A percentile compares a stretch with the other conserved stretches of the same genome.
These are phyloP conservation scores for Eumaeus atala DNA, from an alignment of 1,140 invertebrate species.

Conservation along the genomic window DNA sequence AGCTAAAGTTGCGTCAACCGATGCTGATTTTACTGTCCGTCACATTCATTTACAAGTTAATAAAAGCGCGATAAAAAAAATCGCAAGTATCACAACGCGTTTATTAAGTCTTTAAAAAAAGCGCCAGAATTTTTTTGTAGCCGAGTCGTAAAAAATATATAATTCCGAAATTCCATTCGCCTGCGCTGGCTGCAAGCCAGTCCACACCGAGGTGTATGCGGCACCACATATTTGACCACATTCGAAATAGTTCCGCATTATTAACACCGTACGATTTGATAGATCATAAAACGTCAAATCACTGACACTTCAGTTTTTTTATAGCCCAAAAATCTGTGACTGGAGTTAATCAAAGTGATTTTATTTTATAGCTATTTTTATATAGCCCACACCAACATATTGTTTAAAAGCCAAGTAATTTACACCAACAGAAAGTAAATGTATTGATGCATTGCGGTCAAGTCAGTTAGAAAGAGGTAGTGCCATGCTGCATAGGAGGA, in stretches of 20 bases:
- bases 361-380: too few species aligned
- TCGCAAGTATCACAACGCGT: neutral
- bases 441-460: too few species aligned
- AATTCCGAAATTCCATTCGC: neutral
- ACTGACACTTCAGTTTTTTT: too few species aligned
- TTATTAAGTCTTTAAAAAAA: conserved; percentile 1
- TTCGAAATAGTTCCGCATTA: conserved; percentile 39
- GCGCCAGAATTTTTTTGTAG: neutral
- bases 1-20: too few species aligned
- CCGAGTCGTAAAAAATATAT: conserved; percentile 4
- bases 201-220: conserved; percentile 47
- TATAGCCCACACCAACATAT: too few species aligned
- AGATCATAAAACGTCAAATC: conserved; percentile 1
- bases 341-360: neutral
- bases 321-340: neutral
- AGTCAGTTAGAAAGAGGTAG: too few species aligned
- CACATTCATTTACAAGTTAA: neutral
- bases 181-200: conserved; percentile 49
- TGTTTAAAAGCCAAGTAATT: too few species aligned
- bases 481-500: too few species aligned
- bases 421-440: too few species aligned
- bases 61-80: neutral
- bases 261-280: conserved; percentile 5
- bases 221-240: conserved; percentile 55
- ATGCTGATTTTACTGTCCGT: neutral